phyloP scores from a whole-genome alignment of 2,888 invertebrate species.

The Dioctria linearis region DNA sequence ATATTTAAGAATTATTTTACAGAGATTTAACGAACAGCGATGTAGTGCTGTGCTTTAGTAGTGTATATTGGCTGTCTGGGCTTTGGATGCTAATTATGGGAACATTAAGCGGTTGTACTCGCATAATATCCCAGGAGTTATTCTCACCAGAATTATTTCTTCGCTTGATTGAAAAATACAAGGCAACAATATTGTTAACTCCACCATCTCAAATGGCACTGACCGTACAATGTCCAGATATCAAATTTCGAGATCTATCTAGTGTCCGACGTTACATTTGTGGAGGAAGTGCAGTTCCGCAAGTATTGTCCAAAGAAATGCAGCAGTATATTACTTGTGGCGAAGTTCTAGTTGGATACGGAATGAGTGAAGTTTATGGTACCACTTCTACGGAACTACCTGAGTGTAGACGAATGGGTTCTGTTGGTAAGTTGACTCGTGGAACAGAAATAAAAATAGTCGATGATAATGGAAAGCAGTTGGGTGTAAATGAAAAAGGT shows the following conservation, averaged over 20 bases:
- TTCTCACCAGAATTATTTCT: slow-evolving; percentile 65
- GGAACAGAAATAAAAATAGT: slow-evolving; percentile 65
- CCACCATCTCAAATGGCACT: slow-evolving; percentile 64
- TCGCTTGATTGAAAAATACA: slow-evolving; percentile 64
- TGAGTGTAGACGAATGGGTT: slow-evolving; percentile 53
- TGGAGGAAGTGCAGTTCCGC: slow-evolving; percentile 64
- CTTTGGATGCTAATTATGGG: slow-evolving; percentile 61
- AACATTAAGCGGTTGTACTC: slow-evolving; percentile 64
- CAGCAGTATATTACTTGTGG: slow-evolving; percentile 63
- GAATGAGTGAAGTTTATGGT: slow-evolving; percentile 66
- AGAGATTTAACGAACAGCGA: slow-evolving; percentile 59
- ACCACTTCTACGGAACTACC: slow-evolving; percentile 58
- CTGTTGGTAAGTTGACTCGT: slow-evolving; percentile 65
- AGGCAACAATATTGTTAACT: slow-evolving; percentile 63
- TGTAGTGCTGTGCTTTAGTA: slow-evolving; percentile 60
- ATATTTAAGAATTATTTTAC: too few species aligned
- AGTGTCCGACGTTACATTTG: slow-evolving; percentile 64
- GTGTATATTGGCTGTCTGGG: slow-evolving; percentile 58
- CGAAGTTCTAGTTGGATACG: slow-evolving; percentile 65
- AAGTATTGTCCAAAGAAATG: slow-evolving; percentile 61
- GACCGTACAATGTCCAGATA: slow-evolving; percentile 62
- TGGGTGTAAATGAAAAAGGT: slow-evolving; percentile 65
- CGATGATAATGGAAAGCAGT: slow-evolving; percentile 64
- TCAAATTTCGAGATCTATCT: slow-evolving; percentile 61
- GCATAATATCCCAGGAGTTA: slow-evolving; percentile 65